Conservation (phyloP, 2,797 vertebrate genomes). For the Sebastes trivittatus region DNA sequence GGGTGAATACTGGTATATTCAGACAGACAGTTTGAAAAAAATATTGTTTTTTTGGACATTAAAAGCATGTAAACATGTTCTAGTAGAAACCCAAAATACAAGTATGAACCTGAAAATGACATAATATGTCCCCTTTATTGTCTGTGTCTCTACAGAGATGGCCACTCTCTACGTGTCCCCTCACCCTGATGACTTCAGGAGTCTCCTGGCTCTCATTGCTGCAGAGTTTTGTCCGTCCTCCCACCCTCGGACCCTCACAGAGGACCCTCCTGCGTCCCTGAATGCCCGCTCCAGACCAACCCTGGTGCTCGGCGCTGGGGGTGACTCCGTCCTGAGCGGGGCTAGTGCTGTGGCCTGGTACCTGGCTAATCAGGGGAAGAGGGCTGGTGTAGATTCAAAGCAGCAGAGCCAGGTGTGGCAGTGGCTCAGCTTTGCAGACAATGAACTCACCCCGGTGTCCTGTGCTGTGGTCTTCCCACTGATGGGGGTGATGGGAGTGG, state of each 20-base stretch:
- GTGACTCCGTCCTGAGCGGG: slow-evolving; percentile 67
- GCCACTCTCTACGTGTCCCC: slow-evolving; percentile 84
- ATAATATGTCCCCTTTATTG: neutral
- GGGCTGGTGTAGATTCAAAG: slow-evolving; percentile 64
- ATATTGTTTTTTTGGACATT: too few relatives aligned
- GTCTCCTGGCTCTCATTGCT: slow-evolving; percentile 85
- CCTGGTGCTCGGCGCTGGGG: slow-evolving; percentile 62
- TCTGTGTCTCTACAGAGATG: slow-evolving; percentile 75
- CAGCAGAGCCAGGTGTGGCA: slow-evolving; percentile 87
- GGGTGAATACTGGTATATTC: too few relatives aligned
- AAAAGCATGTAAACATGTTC: too few relatives aligned
- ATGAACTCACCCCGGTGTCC: slow-evolving; percentile 85
- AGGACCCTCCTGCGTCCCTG: slow-evolving; percentile 74
- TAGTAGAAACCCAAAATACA: too few relatives aligned
- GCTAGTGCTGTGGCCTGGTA: slow-evolving; percentile 83
- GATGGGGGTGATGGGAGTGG: slow-evolving; percentile 79
- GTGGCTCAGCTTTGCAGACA: slow-evolving; percentile 90
- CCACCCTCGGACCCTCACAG: slow-evolving; percentile 59
- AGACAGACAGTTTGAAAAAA: too few relatives aligned
- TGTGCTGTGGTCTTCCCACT: slow-evolving; percentile 86
- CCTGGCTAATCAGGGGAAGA: slow-evolving; percentile 73
- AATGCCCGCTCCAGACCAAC: slow-evolving; percentile 68
- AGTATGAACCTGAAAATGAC: too few relatives aligned
- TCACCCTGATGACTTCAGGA: slow-evolving; percentile 89
- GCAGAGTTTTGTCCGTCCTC: slow-evolving; percentile 79